These are phyloP conservation scores for Myopa tessellatipennis DNA, from an alignment of 2,888 invertebrate species.

Conservation along the genomic window DNA sequence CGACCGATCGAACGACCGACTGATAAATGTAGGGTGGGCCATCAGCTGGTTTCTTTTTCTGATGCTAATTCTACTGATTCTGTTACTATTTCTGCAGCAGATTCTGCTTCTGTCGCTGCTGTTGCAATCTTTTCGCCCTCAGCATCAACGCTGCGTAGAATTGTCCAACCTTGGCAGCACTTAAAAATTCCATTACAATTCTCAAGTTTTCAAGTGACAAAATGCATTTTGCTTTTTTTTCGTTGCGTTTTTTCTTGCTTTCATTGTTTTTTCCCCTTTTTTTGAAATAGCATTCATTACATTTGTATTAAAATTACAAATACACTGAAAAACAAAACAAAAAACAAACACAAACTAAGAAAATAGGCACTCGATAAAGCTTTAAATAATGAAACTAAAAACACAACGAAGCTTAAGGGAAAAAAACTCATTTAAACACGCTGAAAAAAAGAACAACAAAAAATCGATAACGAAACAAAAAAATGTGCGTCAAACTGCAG, in stretches of 20 bases:
- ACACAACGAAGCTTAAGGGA: not conserved
- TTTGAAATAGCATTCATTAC: not conserved
- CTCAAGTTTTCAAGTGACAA: constrained; percentile 27
- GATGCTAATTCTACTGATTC: too few species aligned
- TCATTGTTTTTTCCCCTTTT: not conserved
- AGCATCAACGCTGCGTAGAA: not conserved
- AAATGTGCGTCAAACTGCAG: too few species aligned
- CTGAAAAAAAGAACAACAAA: too few species aligned
- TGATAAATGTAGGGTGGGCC: too few species aligned
- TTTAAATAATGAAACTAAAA: too few species aligned
- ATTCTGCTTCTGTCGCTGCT: too few species aligned
- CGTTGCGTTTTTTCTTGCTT: not conserved
- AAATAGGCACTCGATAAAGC: too few species aligned
- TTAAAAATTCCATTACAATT: constrained; percentile 28
- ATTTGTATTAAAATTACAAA: not conserved
- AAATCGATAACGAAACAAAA: too few species aligned
- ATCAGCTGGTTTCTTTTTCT: too few species aligned
- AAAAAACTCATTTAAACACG: not conserved
- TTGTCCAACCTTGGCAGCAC: constrained; percentile 24
- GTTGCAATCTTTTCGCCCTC: not conserved
- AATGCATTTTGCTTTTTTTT: constrained; percentile 5
- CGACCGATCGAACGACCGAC: too few species aligned
- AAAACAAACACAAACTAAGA: not conserved
- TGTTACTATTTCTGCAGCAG: too few species aligned
- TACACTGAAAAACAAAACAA: not conserved